Evolutionary conservation across 2,888 invertebrate species (phyloP).

Genomic region (Erebia ligea): DNA sequence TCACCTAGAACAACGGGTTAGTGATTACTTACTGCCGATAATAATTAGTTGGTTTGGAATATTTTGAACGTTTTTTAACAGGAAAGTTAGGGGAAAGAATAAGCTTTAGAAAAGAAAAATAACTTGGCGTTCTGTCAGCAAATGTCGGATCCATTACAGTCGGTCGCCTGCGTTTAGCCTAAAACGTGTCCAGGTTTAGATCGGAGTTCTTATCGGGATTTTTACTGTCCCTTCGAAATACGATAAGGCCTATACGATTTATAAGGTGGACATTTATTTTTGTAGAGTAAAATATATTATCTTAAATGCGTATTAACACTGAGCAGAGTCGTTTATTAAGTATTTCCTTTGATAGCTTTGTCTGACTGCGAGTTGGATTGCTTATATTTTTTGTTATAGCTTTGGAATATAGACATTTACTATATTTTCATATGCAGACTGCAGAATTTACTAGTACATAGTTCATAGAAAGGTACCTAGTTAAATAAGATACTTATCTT

Average conservation of each 20-base stretch:
- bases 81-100: not conserved
- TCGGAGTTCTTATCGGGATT: constrained; percentile 68
- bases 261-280: constrained; percentile 79
- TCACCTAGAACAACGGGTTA: too few relatives aligned
- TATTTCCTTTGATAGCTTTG: constrained; percentile 62
- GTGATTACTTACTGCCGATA: too few relatives aligned
- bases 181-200: constrained; percentile 26
- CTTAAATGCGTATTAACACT: constrained; percentile 81
- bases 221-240: constrained; percentile 73
- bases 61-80: too few relatives aligned
- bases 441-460: too few relatives aligned
- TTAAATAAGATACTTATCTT: too few relatives aligned
- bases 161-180: not conserved
- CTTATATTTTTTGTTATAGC: constrained; percentile 1
- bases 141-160: not conserved
- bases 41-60: too few relatives aligned
- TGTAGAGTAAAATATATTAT: constrained; percentile 79
- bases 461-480: too few relatives aligned
- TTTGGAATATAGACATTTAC: not conserved
- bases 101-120: not conserved
- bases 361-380: constrained; percentile 4
- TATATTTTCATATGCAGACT: not conserved
- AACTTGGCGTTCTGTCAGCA: not conserved
- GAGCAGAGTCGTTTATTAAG: constrained; percentile 73
- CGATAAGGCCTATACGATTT: constrained; percentile 78